These are phyloP conservation scores for Chaitophorus viminalis DNA, from an alignment of 2,888 invertebrate genomes.

Conservation along the genomic window DNA sequence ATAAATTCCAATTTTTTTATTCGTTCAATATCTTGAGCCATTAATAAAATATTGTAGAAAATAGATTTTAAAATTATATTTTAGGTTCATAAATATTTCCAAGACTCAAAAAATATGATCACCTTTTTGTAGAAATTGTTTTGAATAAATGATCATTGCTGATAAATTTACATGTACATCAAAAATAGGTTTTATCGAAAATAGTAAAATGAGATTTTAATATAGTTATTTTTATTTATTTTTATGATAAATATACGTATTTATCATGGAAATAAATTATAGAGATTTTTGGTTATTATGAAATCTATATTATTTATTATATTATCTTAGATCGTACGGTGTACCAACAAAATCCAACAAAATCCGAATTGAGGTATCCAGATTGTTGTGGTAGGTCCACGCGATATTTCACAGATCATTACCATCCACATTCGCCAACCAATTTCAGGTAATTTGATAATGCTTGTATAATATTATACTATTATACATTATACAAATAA, in stretches of 20 bases:
- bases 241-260: background rate
- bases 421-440: constrained; percentile 54
- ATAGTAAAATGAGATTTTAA: background rate
- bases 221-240: too few relatives aligned
- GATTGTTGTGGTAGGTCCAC: constrained; percentile 50
- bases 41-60: too few relatives aligned
- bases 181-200: background rate
- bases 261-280: background rate
- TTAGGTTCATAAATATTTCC: background rate
- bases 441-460: constrained; percentile 48
- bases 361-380: constrained; percentile 38
- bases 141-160: background rate
- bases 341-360: constrained; percentile 42
- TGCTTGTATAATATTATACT: too few relatives aligned
- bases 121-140: background rate
- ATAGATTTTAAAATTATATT: background rate
- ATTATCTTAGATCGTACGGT: constrained; percentile 33
- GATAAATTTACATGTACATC: background rate
- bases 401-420: constrained; percentile 52
- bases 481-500: too few relatives aligned
- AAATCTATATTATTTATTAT: background rate
- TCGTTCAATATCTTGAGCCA: too few relatives aligned
- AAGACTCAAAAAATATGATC: background rate
- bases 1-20: too few relatives aligned
- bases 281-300: background rate